Evolutionary conservation across 1,140 invertebrate genomes (phyloP), one percentile per base, ranked within the genome.

Genomic region (Apocrypta bakeri): DNA sequence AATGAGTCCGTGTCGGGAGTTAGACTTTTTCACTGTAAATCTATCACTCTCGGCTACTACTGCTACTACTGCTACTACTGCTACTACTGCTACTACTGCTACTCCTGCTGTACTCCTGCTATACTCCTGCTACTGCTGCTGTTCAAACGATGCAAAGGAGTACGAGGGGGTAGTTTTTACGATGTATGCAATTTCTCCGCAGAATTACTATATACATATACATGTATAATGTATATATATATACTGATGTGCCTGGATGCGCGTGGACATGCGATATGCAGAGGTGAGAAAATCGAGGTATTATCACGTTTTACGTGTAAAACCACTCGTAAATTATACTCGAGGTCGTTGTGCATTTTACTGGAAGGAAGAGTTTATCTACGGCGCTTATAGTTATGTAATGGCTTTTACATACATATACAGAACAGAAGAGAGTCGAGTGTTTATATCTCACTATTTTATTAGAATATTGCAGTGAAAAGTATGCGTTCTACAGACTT

Each of bases 301-400:
- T 56, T 21, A 56, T 21, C 3, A 21, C 6, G 48, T n/a, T 56
- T 21, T 6, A 17, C 40, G 40, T 21, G 48, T 66, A 21, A 69
- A 69, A 69, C 14, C 68, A 14, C 25, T 21, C 68, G 68, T 69
- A 69, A 69, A 69, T 31, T 69, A n/a, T n/a, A 69, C 31, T 69
- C 33, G 68, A 17, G 68, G 68, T 21, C 68, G 25, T 33, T 69
- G 21, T 69, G 68, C 25, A n/a, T 21, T 69, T 69, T 69, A 31
- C 68, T 3, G 14, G 68, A 69, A 17, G 68, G 17, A 29, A 11
- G 64, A 9, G 64, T 66, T 66, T 66, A 66, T 66, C 63, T 21
- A 48, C 48, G 48, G 17, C 48, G 48, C 21, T 56, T 56, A 56
- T 56, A 7, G 48, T 48, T 56, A 56, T 56, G 17, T n/a, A n/a